These are phyloP conservation scores for Sebastes fasciatus DNA, from an alignment of 2,113 vertebrate species.

Conservation along the genomic window DNA sequence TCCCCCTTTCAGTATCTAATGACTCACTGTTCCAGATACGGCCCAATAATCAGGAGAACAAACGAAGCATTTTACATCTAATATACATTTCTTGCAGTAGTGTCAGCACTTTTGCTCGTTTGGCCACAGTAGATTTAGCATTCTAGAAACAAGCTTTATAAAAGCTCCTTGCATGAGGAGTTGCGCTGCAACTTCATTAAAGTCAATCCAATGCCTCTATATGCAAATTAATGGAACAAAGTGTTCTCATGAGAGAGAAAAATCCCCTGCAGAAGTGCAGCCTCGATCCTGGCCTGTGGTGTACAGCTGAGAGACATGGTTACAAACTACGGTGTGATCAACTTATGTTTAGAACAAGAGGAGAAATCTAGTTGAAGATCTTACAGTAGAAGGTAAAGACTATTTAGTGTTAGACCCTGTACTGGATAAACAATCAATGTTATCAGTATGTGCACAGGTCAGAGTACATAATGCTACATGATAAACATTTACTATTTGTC, in stretches of 20 bases:
- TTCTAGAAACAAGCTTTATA: slow-evolving; percentile 2
- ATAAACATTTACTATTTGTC: background rate
- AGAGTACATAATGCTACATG: background rate
- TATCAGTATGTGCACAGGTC: background rate
- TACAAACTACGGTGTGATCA: slow-evolving; percentile 13
- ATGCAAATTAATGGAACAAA: slow-evolving; percentile 36
- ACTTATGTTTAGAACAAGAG: slow-evolving; percentile 7
- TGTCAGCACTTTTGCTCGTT: slow-evolving; percentile 38
- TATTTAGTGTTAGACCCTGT: background rate
- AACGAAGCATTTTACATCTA: slow-evolving; percentile 17
- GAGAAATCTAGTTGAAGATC: background rate
- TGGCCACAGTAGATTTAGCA: slow-evolving; percentile 14
- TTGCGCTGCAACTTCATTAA: slow-evolving; percentile 35
- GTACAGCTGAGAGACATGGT: slow-evolving; percentile 19
- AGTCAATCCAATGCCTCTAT: slow-evolving; percentile 13
- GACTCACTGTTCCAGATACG: slow-evolving; percentile 11
- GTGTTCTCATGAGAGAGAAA: slow-evolving; percentile 27
- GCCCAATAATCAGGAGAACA: slow-evolving; percentile 10
- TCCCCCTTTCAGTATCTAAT: slow-evolving; percentile 3
- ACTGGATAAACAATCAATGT: background rate
- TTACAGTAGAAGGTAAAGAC: background rate
- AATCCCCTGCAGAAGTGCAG: slow-evolving; percentile 15
- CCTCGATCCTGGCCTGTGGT: slow-evolving; percentile 1
- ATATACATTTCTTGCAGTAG: background rate
- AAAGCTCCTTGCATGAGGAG: slow-evolving; percentile 17